These are phyloP conservation scores for Drosophila maculinotata DNA, from an alignment of 2,888 invertebrate species.

Conservation along the genomic window DNA sequence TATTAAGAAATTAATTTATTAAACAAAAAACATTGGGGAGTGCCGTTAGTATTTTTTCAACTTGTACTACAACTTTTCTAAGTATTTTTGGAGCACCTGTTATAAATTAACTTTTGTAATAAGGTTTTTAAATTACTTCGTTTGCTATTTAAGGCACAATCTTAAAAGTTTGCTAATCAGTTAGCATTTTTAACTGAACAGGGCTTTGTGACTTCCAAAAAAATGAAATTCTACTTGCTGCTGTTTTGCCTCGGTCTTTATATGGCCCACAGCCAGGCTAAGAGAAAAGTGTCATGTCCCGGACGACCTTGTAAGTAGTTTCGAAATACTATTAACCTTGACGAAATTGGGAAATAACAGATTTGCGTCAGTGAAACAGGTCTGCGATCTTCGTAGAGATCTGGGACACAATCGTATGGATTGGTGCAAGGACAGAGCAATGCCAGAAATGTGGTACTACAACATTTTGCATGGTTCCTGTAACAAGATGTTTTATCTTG, in stretches of 20 bases:
- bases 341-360: neutral
- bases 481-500: conserved; percentile 11
- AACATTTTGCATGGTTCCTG: neutral
- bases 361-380: neutral
- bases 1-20: neutral
- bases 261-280: neutral
- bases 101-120: neutral
- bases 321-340: neutral
- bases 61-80: neutral
- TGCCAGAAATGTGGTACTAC: conserved; percentile 26
- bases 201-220: neutral
- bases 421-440: conserved; percentile 20
- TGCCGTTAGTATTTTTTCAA: neutral
- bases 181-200: neutral
- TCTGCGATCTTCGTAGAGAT: conserved; percentile 3
- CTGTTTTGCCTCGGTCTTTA: neutral
- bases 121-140: neutral
- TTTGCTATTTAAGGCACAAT: conserved; percentile 19
- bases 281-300: neutral
- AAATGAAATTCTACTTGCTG: conserved; percentile 11
- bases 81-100: conserved; percentile 9
- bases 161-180: conserved; percentile 3
- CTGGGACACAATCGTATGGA: conserved; percentile 2
- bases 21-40: neutral
- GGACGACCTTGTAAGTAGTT: conserved; percentile 21